Base-by-base conservation (phyloP, 2,888 invertebrate species). In the Cetonia aurata region DNA sequence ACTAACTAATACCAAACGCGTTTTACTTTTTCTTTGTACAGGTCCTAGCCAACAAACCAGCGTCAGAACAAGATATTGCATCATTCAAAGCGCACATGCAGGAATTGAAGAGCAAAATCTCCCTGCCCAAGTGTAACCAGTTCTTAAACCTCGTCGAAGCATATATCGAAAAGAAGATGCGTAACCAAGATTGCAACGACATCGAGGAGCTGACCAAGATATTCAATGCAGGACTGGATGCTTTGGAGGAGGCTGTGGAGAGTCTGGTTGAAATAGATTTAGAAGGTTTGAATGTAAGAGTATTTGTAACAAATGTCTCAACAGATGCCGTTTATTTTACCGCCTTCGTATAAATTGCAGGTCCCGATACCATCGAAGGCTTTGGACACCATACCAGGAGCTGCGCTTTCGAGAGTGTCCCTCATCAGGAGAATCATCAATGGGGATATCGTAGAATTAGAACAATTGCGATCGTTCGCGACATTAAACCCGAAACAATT, bases 91-190 rank as follows among this genome's bases (percentile, higher is more conserved):
- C 90, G 71, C 74, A 89, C 0, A 86, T 88, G 73, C 84, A 84
- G 1, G 85, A 88, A 2, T 65, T 92, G 17, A 88, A 89, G 55
- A 86, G 87, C 9, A 78, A 90, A 9, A 80, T 92, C 57, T 91
- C 92, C 4, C 90, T 90, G 0, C 86, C 87, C 0, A 93, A 94
- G 79, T 80, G 89, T 3, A 87, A 86, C 71, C 87, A 88, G 15
- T 87, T 94, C 75, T 82, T 91, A 44, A 86, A 88, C 52, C 85
- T 88, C 12, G 79, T 91, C 48, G 86, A 87, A 72, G 84, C 86
- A 8, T 94, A 93, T 81, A 77, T 92, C 1, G 85, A 89, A 71
- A 90, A 90, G 86, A 91, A 92, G 86, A 80, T 92, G 25, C 86
- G 84, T 57, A 84, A 87, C 59, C 85, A 89, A 77, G 81, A 86